phyloP scores from a whole-genome alignment of 2,113 vertebrate species.

The cattle (Bos taurus) region DNA sequence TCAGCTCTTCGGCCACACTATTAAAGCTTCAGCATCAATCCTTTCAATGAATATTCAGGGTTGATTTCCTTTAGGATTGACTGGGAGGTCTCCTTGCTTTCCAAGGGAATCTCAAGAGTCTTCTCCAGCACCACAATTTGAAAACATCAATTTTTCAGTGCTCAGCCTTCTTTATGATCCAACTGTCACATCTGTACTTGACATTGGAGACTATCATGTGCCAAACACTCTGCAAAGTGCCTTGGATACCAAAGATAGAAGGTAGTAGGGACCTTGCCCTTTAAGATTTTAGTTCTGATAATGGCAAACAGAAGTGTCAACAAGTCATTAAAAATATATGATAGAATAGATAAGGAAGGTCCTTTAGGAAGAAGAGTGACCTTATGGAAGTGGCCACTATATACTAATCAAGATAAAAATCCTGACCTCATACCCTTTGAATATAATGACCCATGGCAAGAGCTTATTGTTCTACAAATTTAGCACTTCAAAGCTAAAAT shows the following conservation, averaged over 20 bases:
- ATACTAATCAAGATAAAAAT: not conserved
- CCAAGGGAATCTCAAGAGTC: not conserved
- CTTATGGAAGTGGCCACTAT: not conserved
- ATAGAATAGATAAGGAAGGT: not conserved
- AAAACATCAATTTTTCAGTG: not conserved
- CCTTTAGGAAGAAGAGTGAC: not conserved
- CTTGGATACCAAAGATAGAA: not conserved
- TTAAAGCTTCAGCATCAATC: not conserved
- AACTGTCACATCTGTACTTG: not conserved
- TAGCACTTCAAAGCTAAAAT: not conserved
- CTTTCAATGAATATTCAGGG: not conserved
- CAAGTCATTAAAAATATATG: not conserved
- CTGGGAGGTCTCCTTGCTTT: not conserved
- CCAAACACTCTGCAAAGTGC: not conserved
- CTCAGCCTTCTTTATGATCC: not conserved
- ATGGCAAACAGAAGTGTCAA: not conserved
- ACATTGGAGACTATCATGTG: not conserved
- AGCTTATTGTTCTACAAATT: not conserved
- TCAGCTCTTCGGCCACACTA: not conserved
- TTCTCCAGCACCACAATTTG: not conserved
- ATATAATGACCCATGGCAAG: not conserved
- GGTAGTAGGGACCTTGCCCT: not conserved
- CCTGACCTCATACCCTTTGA: not conserved
- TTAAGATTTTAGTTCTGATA: not conserved
- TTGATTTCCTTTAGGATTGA: not conserved